phyloP scores from a whole-genome alignment of 2,113 vertebrate species.

The Sturnus vulgaris region DNA sequence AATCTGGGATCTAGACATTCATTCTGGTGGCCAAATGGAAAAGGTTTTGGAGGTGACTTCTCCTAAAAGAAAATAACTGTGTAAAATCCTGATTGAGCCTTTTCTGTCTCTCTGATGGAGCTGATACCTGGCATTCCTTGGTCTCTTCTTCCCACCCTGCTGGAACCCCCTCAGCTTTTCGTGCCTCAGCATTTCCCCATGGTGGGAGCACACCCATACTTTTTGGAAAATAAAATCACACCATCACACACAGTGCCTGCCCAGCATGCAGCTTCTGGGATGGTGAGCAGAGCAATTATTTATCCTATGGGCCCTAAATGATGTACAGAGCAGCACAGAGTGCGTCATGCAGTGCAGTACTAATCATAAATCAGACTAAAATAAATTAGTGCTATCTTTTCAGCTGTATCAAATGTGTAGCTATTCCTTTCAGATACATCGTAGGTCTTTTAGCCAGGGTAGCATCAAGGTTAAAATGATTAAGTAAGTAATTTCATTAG shows the following conservation, averaged over 20 bases:
- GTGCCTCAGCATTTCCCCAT: not conserved
- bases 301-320: not conserved
- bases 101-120: not conserved
- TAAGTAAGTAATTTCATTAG: constrained; percentile 56
- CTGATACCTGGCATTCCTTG: not conserved
- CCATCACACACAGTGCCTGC: not conserved
- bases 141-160: not conserved
- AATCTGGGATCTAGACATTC: not conserved
- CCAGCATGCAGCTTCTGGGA: not conserved
- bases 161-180: not conserved
- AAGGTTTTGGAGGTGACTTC: not conserved
- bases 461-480: constrained; percentile 66
- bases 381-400: constrained; percentile 46
- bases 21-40: not conserved
- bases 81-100: not conserved
- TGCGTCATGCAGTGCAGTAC: not conserved
- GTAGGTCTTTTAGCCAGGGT: constrained; percentile 20
- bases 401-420: constrained; percentile 37
- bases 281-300: not conserved
- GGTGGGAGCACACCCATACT: not conserved
- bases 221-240: not conserved
- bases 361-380: constrained; percentile 44
- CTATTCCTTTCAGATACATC: constrained; percentile 37
- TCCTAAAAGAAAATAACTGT: not conserved
- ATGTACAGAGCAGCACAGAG: not conserved